Conservation (phyloP, 2,888 invertebrate genomes). For the Yponomeuta evonymella region DNA sequence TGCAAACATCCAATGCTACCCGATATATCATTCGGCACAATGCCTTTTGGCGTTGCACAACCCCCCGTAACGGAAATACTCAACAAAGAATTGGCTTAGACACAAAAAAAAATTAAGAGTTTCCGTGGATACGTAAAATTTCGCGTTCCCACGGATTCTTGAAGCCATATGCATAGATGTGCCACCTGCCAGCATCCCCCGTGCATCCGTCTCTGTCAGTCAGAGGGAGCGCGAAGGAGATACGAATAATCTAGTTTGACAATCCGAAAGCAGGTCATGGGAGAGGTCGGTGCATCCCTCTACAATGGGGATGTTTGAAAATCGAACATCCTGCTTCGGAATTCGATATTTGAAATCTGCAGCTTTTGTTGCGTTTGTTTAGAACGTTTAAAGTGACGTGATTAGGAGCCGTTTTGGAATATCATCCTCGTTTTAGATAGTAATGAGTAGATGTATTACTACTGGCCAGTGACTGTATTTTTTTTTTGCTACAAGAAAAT, state of each 20-base stretch:
- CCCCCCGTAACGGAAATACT: slow-evolving; percentile 34
- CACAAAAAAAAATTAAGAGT: slow-evolving; percentile 35
- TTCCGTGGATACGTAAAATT: slow-evolving; percentile 59
- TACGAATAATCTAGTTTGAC: not conserved
- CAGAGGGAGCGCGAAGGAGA: not conserved
- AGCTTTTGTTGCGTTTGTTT: not conserved
- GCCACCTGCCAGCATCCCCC: slow-evolving; percentile 43
- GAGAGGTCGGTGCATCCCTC: slow-evolving; percentile 46
- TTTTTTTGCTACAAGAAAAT: too few relatives aligned
- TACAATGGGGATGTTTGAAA: not conserved
- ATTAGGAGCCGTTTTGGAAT: too few relatives aligned
- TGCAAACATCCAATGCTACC: slow-evolving; percentile 26
- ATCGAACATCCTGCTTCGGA: not conserved
- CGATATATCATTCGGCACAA: slow-evolving; percentile 42
- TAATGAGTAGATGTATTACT: too few relatives aligned
- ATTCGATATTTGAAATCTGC: slow-evolving; percentile 10
- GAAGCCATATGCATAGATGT: slow-evolving; percentile 37
- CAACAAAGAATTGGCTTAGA: slow-evolving; percentile 25
- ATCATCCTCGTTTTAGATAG: too few relatives aligned
- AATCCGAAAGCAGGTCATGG: slow-evolving; percentile 44
- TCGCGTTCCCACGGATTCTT: slow-evolving; percentile 57
- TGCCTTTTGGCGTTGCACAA: slow-evolving; percentile 32
- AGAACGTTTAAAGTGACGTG: too few relatives aligned
- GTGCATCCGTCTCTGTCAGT: not conserved
- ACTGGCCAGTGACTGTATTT: too few relatives aligned